Conservation (phyloP, 1,140 invertebrate species). For the Palaemon carinicauda region DNA sequence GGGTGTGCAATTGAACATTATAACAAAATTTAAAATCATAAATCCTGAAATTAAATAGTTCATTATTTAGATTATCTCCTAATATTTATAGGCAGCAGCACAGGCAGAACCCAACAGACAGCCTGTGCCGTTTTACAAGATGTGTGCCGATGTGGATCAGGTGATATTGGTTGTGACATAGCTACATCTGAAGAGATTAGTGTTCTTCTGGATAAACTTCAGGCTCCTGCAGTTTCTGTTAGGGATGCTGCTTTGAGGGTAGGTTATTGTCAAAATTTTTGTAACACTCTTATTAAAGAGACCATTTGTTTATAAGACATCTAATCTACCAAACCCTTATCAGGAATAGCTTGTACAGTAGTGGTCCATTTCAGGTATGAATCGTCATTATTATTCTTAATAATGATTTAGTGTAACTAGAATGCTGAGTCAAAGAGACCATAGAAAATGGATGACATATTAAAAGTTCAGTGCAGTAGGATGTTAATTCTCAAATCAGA, state of each 20-base stretch:
- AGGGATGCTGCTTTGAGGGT: slow-evolving; percentile 80
- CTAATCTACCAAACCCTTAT: background rate
- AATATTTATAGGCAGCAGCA: slow-evolving; percentile 56
- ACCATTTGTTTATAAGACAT: too few species aligned
- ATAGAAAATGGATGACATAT: too few species aligned
- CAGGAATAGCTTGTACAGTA: too few species aligned
- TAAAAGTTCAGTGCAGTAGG: too few species aligned
- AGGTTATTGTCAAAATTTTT: slow-evolving; percentile 69
- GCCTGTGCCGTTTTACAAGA: slow-evolving; percentile 80
- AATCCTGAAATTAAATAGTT: too few species aligned
- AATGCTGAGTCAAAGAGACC: too few species aligned
- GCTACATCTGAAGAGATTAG: slow-evolving; percentile 77
- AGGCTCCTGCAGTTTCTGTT: slow-evolving; percentile 75
- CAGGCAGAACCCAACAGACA: slow-evolving; percentile 74
- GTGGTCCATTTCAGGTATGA: too few species aligned
- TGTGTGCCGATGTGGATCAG: slow-evolving; percentile 77
- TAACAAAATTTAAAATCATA: too few species aligned
- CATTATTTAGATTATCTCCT: background rate
- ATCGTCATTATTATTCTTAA: too few species aligned
- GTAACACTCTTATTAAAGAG: background rate
- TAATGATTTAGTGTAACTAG: too few species aligned
- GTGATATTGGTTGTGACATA: slow-evolving; percentile 70
- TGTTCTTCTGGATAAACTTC: slow-evolving; percentile 79
- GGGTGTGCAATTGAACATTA: too few species aligned
- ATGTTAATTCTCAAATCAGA: too few species aligned